Evolutionary conservation across 2,797 vertebrate species (phyloP).

Genomic region (Semaprochilodus insignis): DNA sequence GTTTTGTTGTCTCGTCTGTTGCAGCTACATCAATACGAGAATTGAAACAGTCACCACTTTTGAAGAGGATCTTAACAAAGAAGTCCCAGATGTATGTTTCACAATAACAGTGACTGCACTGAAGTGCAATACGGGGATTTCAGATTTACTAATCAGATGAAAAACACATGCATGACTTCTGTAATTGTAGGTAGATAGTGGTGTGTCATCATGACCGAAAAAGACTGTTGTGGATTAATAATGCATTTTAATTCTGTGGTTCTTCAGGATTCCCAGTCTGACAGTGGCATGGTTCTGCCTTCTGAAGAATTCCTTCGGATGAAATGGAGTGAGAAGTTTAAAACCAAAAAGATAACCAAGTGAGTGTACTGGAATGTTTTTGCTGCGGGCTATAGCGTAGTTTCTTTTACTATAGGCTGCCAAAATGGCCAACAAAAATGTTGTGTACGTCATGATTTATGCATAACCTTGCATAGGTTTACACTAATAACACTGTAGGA

Average conservation of each 20-base stretch:
- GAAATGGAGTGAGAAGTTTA: slow-evolving; percentile 79
- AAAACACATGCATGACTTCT: background rate
- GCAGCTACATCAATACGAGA: slow-evolving; percentile 84
- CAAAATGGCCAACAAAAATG: background rate
- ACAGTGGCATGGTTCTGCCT: slow-evolving; percentile 85
- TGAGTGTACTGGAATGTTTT: slow-evolving; percentile 44
- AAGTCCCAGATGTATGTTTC: slow-evolving; percentile 80
- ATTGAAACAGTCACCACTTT: slow-evolving; percentile 83
- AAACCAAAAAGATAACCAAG: slow-evolving; percentile 71
- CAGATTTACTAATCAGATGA: background rate
- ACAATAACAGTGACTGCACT: background rate
- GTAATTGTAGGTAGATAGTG: background rate
- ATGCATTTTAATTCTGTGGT: slow-evolving; percentile 18
- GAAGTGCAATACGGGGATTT: background rate
- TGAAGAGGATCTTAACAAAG: slow-evolving; percentile 81
- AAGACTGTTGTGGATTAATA: background rate
- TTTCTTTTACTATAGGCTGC: background rate
- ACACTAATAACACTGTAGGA: background rate
- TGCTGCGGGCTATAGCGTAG: background rate
- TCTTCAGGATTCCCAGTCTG: slow-evolving; percentile 84
- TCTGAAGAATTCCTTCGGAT: slow-evolving; percentile 85
- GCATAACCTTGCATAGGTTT: too few species aligned
- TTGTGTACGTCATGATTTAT: too few species aligned
- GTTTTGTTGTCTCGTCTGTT: slow-evolving; percentile 29
- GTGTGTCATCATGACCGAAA: too few species aligned